These are phyloP conservation scores for Nymphalis polychloros DNA, from an alignment of 2,888 invertebrate species.

Conservation along the genomic window DNA sequence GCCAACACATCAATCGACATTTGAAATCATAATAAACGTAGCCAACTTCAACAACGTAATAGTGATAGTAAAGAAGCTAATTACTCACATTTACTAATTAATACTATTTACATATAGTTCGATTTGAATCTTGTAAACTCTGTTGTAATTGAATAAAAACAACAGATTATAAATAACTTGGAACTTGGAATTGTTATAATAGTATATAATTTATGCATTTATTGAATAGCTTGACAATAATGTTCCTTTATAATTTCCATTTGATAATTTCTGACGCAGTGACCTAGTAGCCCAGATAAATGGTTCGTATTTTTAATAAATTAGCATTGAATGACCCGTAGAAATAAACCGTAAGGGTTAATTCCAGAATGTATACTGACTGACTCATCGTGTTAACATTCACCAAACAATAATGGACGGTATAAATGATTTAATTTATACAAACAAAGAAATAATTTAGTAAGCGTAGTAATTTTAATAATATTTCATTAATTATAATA, in stretches of 20 bases:
- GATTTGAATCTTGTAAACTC: neutral
- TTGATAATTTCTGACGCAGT: constrained; percentile 37
- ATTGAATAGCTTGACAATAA: neutral
- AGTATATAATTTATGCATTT: constrained; percentile 11
- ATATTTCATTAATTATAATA: neutral
- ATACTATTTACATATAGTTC: neutral
- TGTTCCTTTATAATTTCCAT: constrained; percentile 14
- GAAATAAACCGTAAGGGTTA: constrained; percentile 36
- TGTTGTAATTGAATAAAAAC: neutral
- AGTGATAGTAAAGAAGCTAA: neutral
- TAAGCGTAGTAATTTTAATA: neutral
- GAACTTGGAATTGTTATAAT: constrained; percentile 1
- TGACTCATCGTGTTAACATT: constrained; percentile 27
- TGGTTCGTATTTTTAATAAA: constrained; percentile 44
- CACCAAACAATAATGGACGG: constrained; percentile 8
- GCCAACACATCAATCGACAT: constrained; percentile 34
- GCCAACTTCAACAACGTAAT: constrained; percentile 6
- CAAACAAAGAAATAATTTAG: neutral
- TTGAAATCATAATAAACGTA: constrained; percentile 1
- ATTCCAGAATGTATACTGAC: constrained; percentile 33
- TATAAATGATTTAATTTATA: constrained; percentile 3
- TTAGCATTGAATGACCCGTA: constrained; percentile 52
- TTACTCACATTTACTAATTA: constrained; percentile 1
- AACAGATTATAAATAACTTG: constrained; percentile 4
- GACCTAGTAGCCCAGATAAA: constrained; percentile 47